phyloP scores from a whole-genome alignment of 1,140 invertebrate genomes.

The Aphaenogaster ashmeadi region DNA sequence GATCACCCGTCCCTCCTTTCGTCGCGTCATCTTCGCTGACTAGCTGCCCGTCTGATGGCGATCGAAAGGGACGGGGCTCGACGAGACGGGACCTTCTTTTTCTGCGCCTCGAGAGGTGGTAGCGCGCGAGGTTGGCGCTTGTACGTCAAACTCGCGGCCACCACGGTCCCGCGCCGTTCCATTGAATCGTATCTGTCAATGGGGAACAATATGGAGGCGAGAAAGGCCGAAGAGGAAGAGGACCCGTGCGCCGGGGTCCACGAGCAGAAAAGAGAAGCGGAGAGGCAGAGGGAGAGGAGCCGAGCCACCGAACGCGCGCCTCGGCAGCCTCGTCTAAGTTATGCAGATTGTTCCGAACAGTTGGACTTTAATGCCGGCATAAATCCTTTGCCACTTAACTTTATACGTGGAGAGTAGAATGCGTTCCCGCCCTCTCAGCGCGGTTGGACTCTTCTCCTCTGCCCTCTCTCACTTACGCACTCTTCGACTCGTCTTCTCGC shows the following conservation, averaged over 20 bases:
- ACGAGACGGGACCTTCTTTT: conserved; percentile 42
- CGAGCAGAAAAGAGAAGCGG: conserved; percentile 1
- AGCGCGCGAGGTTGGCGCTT: conserved; percentile 59
- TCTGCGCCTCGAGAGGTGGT: conserved; percentile 51
- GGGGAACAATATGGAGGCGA: conserved; percentile 79
- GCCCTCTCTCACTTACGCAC: background rate
- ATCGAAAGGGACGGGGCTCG: conserved; percentile 32
- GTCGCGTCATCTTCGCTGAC: conserved; percentile 61
- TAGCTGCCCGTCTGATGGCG: conserved; percentile 51
- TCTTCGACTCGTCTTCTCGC: conserved; percentile 34
- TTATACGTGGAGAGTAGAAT: conserved; percentile 81
- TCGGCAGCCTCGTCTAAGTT: conserved; percentile 82
- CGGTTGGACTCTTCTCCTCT: conserved; percentile 9
- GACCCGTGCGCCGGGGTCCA: background rate
- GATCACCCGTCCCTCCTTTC: conserved; percentile 50
- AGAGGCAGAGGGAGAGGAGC: conserved; percentile 54
- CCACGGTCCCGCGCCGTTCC: conserved; percentile 66
- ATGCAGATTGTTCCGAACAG: conserved; percentile 86
- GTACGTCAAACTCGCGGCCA: conserved; percentile 70
- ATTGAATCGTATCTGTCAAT: conserved; percentile 84
- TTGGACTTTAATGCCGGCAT: conserved; percentile 85
- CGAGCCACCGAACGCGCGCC: conserved; percentile 65
- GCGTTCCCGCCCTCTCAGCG: conserved; percentile 60
- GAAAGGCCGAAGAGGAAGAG: conserved; percentile 55
- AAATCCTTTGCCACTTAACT: conserved; percentile 86